Conservation (phyloP, 2,888 invertebrate genomes). For the Caenorhabditis afra region DNA sequence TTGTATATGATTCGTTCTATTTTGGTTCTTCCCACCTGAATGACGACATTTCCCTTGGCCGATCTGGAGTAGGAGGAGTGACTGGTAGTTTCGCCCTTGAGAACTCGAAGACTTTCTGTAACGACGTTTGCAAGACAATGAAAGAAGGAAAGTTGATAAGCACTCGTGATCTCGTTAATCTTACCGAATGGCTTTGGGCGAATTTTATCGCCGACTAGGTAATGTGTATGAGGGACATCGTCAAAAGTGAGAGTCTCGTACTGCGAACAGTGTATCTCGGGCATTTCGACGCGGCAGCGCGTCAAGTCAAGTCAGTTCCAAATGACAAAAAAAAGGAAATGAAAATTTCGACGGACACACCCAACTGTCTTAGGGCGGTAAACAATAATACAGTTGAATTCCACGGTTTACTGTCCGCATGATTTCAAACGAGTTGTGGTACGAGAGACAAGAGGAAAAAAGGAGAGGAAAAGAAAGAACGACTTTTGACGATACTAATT, state of each 20-base stretch:
- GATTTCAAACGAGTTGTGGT: constrained; percentile 45
- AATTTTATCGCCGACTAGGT: constrained; percentile 57
- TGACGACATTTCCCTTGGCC: constrained; percentile 82
- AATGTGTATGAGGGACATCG: constrained; percentile 58
- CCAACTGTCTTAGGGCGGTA: constrained; percentile 34
- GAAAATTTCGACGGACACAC: constrained; percentile 41
- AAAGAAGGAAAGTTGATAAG: constrained; percentile 1
- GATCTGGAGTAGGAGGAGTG: constrained; percentile 83
- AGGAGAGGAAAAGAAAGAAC: neutral
- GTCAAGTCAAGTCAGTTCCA: too few relatives aligned
- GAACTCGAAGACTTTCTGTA: constrained; percentile 67
- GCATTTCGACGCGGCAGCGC: constrained; percentile 27
- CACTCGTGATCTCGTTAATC: constrained; percentile 21
- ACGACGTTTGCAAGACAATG: neutral
- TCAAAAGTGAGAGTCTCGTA: constrained; percentile 60
- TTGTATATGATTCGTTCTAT: neutral
- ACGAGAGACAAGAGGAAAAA: too few relatives aligned
- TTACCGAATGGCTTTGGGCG: constrained; percentile 55
- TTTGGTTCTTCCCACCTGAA: constrained; percentile 71
- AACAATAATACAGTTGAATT: constrained; percentile 43
- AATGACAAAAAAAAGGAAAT: constrained; percentile 14
- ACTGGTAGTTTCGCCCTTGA: constrained; percentile 82
- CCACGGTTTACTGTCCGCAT: constrained; percentile 35
- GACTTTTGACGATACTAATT: constrained; percentile 12
- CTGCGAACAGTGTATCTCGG: constrained; percentile 42